Base-by-base conservation (phyloP, 2,113 vertebrate species). In the Phocoena sinus region DNA sequence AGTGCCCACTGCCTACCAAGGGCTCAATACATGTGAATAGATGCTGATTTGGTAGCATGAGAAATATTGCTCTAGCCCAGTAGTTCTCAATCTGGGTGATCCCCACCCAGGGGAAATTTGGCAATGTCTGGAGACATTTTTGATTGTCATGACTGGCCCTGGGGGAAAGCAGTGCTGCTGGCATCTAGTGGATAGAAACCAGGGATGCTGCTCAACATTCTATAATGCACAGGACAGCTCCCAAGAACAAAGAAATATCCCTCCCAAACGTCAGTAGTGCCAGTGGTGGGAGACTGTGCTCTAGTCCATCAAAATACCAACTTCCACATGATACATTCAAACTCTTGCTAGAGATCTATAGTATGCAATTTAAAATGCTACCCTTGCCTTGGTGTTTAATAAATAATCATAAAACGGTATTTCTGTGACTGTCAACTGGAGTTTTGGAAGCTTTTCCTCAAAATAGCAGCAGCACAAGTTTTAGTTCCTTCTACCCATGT, bases 81-180 rank as follows among this genome's bases (percentile, higher is more conserved):
- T 12, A 62, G 10, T 21, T 33, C 80, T 81, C 62, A 47, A 3
- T 36, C 9, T 11, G 33, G 26, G n/a, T 31, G 25, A 4, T 53
- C 12, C 38, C 33, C 10, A 41, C 25, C 41, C 25, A 38, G n/a
- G 15, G 14, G 17, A 50, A 18, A 20, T 25, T 25, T 3, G 47
- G 31, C 58, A 33, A n/a, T 13, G 28, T n/a, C 10, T 36, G 8
- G 63, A 41, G 20, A 81, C 58, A 68, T 12, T 80, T 58, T 8
- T 74, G 26, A 47, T 33, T 13, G 17, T 36, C 60, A 3, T 38
- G 63, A n/a, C 63, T 33, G 31, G 28, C 23, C 25, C 5, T 1
- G 13, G 15, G 28, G 60, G 7, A 2, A 8, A 44, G 23, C 2
- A 7, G 15, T 6, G 14, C 36, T 26, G 0, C 36, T 12, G 56